Conservation (phyloP, 2,888 invertebrate species). For the Matsumyia berberina region DNA sequence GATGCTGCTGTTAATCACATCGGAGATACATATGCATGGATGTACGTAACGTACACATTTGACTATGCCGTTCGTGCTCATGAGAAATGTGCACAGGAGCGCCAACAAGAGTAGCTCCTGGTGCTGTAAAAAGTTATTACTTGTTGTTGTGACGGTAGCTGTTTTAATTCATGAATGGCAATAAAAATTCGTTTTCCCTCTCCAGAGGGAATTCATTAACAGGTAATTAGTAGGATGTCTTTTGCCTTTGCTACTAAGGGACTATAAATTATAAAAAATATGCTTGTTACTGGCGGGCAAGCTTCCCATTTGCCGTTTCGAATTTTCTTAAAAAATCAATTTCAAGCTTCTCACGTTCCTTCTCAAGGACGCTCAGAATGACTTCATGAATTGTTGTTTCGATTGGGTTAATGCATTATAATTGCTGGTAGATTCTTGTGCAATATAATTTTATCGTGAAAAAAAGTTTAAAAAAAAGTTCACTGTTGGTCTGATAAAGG, state of each 20-base stretch:
- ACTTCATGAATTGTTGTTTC: neutral
- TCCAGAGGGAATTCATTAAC: constrained; percentile 17
- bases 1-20: constrained; percentile 11
- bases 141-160: constrained; percentile 18
- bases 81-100: constrained; percentile 16
- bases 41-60: constrained; percentile 1
- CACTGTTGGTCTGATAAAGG: no score
- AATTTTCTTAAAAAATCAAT: constrained; percentile 22
- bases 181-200: constrained; percentile 17
- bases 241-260: neutral
- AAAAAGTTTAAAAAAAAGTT: no score
- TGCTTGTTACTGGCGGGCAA: neutral
- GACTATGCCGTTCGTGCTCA: constrained; percentile 6
- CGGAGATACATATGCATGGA: no score
- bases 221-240: neutral
- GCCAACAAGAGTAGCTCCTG: neutral
- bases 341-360: neutral
- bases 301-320: neutral
- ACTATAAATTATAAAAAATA: constrained; percentile 24
- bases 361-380: neutral
- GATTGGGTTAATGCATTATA: neutral
- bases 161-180: constrained; percentile 28
- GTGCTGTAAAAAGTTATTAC: constrained; percentile 31
- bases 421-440: neutral
- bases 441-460: no score